These are phyloP conservation scores for Melanotus villosus DNA, from an alignment of 2,888 invertebrate genomes.

Conservation along the genomic window DNA sequence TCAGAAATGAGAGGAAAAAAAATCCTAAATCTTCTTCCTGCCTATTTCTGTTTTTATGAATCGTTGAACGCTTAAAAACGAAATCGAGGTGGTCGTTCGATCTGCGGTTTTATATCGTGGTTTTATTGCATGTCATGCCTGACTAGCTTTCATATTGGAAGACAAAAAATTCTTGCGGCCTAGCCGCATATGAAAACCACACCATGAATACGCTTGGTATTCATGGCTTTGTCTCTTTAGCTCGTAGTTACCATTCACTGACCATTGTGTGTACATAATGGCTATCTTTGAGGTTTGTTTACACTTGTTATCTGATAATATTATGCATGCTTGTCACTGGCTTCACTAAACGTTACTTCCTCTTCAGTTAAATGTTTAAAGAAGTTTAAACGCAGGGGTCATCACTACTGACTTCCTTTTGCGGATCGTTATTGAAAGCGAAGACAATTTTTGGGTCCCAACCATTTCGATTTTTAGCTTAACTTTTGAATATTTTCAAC, in stretches of 20 bases:
- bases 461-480: too few relatives aligned
- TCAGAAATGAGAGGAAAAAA: background rate
- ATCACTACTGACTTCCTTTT: too few relatives aligned
- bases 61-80: slow-evolving; percentile 21
- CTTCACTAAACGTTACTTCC: slow-evolving; percentile 39
- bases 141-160: slow-evolving; percentile 41
- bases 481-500: too few relatives aligned
- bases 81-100: slow-evolving; percentile 32
- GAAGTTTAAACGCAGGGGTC: slow-evolving; percentile 14
- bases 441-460: too few relatives aligned
- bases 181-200: slow-evolving; percentile 35
- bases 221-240: slow-evolving; percentile 37
- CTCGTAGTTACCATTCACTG: slow-evolving; percentile 42
- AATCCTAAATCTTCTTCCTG: slow-evolving; percentile 2
- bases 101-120: slow-evolving; percentile 24
- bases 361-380: slow-evolving; percentile 2
- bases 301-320: slow-evolving; percentile 43
- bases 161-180: slow-evolving; percentile 36
- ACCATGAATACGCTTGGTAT: slow-evolving; percentile 43
- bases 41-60: slow-evolving; percentile 15
- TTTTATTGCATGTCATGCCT: slow-evolving; percentile 39
- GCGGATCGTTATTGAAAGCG: too few relatives aligned
- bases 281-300: slow-evolving; percentile 44
- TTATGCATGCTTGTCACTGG: slow-evolving; percentile 40
- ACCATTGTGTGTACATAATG: slow-evolving; percentile 41